A percentile compares a stretch with the other conserved stretches of the same genome.
These are phyloP conservation scores for Pyralis farinalis DNA, from an alignment of 2,888 invertebrate genomes.

Conservation along the genomic window DNA sequence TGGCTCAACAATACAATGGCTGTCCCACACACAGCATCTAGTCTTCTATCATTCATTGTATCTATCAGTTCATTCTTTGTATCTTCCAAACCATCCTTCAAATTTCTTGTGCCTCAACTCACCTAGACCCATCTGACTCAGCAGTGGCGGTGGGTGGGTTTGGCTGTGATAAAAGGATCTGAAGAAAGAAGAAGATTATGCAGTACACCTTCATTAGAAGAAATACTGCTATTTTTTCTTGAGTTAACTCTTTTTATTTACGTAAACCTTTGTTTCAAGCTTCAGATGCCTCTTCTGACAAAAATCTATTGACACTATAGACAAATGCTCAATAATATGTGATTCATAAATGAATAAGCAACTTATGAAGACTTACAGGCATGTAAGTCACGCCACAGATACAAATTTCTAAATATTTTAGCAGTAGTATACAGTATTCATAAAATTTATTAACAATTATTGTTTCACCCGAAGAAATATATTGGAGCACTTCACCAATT, in stretches of 20 bases:
- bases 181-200: constrained; percentile 9
- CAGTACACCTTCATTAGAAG: constrained; percentile 14
- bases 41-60: too few species aligned
- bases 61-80: too few species aligned
- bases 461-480: not conserved
- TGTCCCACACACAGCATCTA: too few species aligned
- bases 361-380: constrained; percentile 9
- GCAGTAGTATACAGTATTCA: not conserved
- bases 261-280: too few species aligned
- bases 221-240: constrained; percentile 8
- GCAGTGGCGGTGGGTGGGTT: too few species aligned
- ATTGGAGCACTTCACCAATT: constrained; percentile 3
- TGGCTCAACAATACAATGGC: too few species aligned
- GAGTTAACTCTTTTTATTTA: not conserved
- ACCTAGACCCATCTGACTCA: too few species aligned
- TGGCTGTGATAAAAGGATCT: constrained; percentile 3
- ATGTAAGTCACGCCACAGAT: constrained; percentile 10
- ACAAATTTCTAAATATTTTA: constrained; percentile 1
- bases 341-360: constrained; percentile 5
- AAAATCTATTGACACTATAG: constrained; percentile 5
- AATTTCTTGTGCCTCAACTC: too few species aligned
- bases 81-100: too few species aligned
- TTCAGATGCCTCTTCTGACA: constrained; percentile 9
- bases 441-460: too few species aligned
- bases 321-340: constrained; percentile 8